Conservation (phyloP, 2,797 vertebrate species). For the Eurystomus glaucurus region DNA sequence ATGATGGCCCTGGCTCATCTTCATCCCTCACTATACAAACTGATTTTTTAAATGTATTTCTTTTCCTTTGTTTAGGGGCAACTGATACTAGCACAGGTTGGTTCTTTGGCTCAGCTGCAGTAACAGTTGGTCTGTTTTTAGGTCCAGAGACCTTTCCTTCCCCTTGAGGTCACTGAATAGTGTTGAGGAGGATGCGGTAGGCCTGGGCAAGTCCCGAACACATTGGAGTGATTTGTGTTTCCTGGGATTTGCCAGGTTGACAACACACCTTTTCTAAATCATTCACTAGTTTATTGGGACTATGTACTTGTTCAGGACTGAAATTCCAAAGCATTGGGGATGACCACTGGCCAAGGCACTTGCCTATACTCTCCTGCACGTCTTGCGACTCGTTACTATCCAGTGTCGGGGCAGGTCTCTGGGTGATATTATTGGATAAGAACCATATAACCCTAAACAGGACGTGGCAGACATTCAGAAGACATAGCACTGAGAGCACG, state of each 20-base stretch:
- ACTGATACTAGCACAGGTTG: background rate
- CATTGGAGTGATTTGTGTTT: background rate
- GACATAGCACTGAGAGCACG: too few species aligned
- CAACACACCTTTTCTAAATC: background rate
- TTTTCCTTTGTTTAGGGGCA: background rate
- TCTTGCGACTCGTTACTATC: too few species aligned
- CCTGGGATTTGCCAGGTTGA: background rate
- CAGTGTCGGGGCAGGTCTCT: too few species aligned
- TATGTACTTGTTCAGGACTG: too few species aligned
- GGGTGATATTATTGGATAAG: too few species aligned
- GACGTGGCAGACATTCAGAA: too few species aligned
- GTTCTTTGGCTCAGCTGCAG: background rate
- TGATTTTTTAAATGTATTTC: background rate
- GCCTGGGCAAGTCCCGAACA: background rate
- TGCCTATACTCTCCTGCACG: too few species aligned
- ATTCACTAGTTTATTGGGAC: background rate
- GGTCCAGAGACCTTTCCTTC: background rate
- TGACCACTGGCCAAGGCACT: too few species aligned
- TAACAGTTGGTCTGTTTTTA: background rate
- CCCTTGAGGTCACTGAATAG: background rate
- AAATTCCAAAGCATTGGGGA: too few species aligned
- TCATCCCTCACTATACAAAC: background rate
- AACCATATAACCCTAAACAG: too few species aligned
- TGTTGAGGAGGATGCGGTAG: background rate
- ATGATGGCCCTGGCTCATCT: background rate